phyloP scores from a whole-genome alignment of 2,888 invertebrate genomes.

The Noctua janthina region DNA sequence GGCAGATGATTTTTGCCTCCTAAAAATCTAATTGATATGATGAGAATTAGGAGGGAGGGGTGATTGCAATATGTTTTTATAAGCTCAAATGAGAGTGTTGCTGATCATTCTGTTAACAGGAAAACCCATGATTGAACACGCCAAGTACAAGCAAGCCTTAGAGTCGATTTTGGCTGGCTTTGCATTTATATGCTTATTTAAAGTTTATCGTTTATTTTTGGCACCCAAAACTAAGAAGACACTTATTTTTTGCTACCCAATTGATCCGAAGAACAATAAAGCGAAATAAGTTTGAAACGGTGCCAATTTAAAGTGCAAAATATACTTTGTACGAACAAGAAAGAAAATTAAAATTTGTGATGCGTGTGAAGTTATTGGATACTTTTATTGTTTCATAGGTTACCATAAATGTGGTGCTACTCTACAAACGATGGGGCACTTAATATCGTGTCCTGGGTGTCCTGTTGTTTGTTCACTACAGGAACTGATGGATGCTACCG shows the following conservation, averaged over 20 bases:
- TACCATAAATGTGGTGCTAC: too few relatives aligned
- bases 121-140: not conserved
- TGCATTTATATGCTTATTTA: not conserved
- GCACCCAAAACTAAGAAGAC: slow-evolving; percentile 5
- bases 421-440: too few relatives aligned
- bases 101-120: not conserved
- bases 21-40: not conserved
- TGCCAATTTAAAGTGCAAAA: slow-evolving; percentile 35
- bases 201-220: slow-evolving; percentile 26
- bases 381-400: not conserved
- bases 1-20: not conserved
- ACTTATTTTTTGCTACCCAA: not conserved
- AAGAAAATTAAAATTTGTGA: slow-evolving; percentile 2
- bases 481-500: too few relatives aligned
- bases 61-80: not conserved
- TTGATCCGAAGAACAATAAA: slow-evolving; percentile 24
- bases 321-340: not conserved
- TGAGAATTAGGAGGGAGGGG: not conserved
- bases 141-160: not conserved
- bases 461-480: too few relatives aligned
- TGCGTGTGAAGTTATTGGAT: not conserved
- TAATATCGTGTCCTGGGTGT: too few relatives aligned
- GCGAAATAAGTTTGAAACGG: slow-evolving; percentile 16
- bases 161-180: not conserved
- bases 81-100: not conserved